A percentile compares a stretch with the other conserved stretches of the same genome.
Evolutionary conservation across 2,888 invertebrate genomes (phyloP).

Genomic region (Platypus cylindrus): DNA sequence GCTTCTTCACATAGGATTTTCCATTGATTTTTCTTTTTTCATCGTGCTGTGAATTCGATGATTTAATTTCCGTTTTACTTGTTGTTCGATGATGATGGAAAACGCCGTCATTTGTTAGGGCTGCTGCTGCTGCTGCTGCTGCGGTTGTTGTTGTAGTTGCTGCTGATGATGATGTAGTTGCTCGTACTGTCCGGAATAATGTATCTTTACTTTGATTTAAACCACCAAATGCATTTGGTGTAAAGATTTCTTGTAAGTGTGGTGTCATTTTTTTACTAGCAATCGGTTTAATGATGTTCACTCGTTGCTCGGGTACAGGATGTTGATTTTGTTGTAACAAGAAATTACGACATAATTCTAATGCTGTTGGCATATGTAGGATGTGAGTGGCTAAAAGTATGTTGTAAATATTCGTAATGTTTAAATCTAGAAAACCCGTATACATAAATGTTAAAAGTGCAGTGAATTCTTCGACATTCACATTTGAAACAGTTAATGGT

Average conservation of each 20-base stretch:
- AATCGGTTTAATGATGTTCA: slow-evolving; percentile 44
- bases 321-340: slow-evolving; percentile 36
- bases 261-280: slow-evolving; percentile 35
- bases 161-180: background rate
- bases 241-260: slow-evolving; percentile 24
- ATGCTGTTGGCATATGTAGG: slow-evolving; percentile 58
- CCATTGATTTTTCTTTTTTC: slow-evolving; percentile 16
- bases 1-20: slow-evolving; percentile 12
- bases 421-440: slow-evolving; percentile 57
- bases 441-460: slow-evolving; percentile 62
- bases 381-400: slow-evolving; percentile 58
- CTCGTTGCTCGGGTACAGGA: slow-evolving; percentile 10
- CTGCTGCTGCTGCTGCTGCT: too few relatives aligned
- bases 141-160: too few relatives aligned
- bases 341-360: slow-evolving; percentile 54
- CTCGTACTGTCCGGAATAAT: slow-evolving; percentile 22
- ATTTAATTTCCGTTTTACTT: slow-evolving; percentile 6
- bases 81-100: too few relatives aligned
- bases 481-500: slow-evolving; percentile 41
- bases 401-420: slow-evolving; percentile 56
- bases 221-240: slow-evolving; percentile 16
- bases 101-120: background rate
- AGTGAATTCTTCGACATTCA: slow-evolving; percentile 50
- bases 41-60: background rate
- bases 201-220: slow-evolving; percentile 29